Evolutionary conservation across 2,797 vertebrate genomes (phyloP).

Genomic region (Enteromius unitaeniatus): DNA sequence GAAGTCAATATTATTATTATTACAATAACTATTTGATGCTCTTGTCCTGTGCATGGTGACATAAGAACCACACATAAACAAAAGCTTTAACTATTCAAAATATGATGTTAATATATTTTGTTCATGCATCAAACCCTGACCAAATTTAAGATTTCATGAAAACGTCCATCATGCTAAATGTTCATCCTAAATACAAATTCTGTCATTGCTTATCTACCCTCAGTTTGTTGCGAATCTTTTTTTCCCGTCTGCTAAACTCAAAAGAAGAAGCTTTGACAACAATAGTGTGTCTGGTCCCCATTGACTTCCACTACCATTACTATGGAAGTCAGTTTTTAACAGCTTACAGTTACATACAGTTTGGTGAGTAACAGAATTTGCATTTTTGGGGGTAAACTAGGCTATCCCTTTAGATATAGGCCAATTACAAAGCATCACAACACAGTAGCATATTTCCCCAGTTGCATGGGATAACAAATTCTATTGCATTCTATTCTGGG

Average conservation of each 20-base stretch:
- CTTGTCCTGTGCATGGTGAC: neutral
- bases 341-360: neutral
- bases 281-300: neutral
- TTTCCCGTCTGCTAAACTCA: neutral
- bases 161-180: neutral
- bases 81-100: neutral
- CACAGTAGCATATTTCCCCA: neutral
- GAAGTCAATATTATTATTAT: neutral
- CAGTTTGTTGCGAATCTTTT: neutral
- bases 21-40: neutral
- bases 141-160: neutral
- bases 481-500: neutral
- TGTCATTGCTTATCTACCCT: neutral
- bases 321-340: neutral
- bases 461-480: neutral
- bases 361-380: neutral
- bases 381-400: neutral
- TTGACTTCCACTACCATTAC: neutral
- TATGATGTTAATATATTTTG: neutral
- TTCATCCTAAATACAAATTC: neutral
- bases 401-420: neutral
- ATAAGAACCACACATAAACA: too few relatives aligned
- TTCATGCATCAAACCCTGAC: neutral
- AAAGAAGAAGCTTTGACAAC: neutral
- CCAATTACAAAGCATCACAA: neutral